Conservation (phyloP, 2,888 invertebrate species). For the Cephus spinipes region DNA sequence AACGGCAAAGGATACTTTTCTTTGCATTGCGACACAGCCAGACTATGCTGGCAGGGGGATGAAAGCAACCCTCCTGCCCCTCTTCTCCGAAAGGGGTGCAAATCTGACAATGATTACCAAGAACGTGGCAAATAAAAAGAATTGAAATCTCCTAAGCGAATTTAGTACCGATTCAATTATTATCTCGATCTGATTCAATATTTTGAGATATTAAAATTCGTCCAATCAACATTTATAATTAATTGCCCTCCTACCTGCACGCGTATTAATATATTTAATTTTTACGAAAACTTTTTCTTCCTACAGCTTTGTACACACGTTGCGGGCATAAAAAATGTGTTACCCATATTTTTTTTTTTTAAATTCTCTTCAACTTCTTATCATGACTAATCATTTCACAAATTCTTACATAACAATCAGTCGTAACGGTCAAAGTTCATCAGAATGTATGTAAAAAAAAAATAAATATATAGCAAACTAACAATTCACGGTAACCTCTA, state of each 20-base stretch:
- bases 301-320: background rate
- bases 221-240: background rate
- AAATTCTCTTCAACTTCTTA: background rate
- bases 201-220: background rate
- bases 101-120: background rate
- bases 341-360: no score
- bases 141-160: background rate
- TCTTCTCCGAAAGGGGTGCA: background rate
- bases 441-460: background rate
- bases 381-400: no score
- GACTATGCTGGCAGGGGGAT: background rate
- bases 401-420: background rate
- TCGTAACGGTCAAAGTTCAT: background rate
- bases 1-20: conserved; percentile 12
- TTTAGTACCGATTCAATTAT: background rate
- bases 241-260: no score
- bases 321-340: background rate
- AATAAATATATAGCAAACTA: no score
- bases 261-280: background rate
- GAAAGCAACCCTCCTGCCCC: background rate
- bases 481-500: background rate
- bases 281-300: background rate
- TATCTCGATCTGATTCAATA: background rate
- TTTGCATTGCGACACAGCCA: background rate
- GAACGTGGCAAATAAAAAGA: background rate